phyloP scores from a whole-genome alignment of 2,888 invertebrate genomes.

The Leptarthrus brevirostris region DNA sequence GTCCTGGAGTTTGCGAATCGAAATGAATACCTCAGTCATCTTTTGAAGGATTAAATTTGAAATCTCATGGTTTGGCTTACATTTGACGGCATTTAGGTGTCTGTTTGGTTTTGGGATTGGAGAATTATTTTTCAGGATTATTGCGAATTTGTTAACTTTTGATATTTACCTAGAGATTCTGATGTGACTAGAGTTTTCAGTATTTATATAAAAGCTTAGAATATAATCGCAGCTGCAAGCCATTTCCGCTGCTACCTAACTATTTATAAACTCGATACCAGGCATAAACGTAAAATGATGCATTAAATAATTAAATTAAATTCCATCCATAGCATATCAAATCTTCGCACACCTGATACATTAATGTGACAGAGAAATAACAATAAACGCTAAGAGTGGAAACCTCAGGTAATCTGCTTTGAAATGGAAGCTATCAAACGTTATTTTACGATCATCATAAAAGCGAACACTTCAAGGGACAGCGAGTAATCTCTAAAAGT shows the following conservation, averaged over 20 bases:
- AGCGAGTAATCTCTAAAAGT: slow-evolving; percentile 10
- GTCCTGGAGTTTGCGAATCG: background rate
- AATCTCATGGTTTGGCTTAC: background rate
- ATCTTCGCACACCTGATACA: slow-evolving; percentile 48
- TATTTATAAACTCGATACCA: no score
- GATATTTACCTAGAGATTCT: background rate
- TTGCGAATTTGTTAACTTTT: background rate
- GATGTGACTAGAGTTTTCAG: background rate
- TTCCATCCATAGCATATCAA: slow-evolving; percentile 22
- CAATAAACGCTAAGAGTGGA: slow-evolving; percentile 39
- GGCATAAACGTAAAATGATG: background rate
- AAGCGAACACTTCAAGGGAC: slow-evolving; percentile 45
- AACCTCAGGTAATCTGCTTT: slow-evolving; percentile 8
- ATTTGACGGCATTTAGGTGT: background rate
- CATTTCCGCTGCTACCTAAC: no score
- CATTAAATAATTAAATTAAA: slow-evolving; percentile 34
- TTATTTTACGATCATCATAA: slow-evolving; percentile 50
- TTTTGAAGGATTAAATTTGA: background rate
- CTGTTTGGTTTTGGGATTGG: background rate
- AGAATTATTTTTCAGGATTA: slow-evolving; percentile 8
- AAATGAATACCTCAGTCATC: background rate
- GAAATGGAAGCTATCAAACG: slow-evolving; percentile 47
- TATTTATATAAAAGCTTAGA: background rate
- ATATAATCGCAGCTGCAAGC: no score
- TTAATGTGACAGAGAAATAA: slow-evolving; percentile 48